phyloP scores from a whole-genome alignment of 2,113 vertebrate genomes.

The Amblyopsis rosae region DNA sequence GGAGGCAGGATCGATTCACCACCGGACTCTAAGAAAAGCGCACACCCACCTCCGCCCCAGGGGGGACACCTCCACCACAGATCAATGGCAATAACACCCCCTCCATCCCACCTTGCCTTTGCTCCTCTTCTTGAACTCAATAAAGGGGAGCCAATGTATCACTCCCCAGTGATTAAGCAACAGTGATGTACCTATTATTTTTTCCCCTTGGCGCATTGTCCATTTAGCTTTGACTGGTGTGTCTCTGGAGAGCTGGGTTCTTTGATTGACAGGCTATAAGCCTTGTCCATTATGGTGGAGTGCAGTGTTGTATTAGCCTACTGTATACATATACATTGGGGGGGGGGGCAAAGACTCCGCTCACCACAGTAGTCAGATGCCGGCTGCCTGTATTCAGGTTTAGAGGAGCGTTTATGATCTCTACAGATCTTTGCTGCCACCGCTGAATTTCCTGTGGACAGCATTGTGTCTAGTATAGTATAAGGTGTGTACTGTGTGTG shows the following conservation, averaged over 20 bases:
- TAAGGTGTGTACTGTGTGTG: too few species aligned
- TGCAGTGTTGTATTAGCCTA: too few species aligned
- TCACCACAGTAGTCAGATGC: too few species aligned
- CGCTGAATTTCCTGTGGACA: too few species aligned
- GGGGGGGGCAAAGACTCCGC: too few species aligned
- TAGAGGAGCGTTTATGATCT: too few species aligned
- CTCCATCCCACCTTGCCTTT: not conserved
- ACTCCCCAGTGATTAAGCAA: constrained; percentile 26
- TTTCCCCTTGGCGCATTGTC: constrained; percentile 28
- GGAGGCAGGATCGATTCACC: constrained; percentile 38
- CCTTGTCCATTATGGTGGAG: not conserved
- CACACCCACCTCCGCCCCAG: constrained; percentile 17
- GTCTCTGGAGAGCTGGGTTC: not conserved
- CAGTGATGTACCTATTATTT: constrained; percentile 33
- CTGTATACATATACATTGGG: too few species aligned
- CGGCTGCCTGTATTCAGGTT: too few species aligned
- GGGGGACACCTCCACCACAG: constrained; percentile 24
- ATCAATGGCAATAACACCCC: constrained; percentile 50
- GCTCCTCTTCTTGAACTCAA: constrained; percentile 22
- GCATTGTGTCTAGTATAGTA: too few species aligned
- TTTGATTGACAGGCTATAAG: constrained; percentile 7
- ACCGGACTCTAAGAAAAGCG: constrained; percentile 24
- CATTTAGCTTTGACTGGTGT: constrained; percentile 18
- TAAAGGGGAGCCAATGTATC: constrained; percentile 27
- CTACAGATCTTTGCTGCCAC: too few species aligned